These are phyloP conservation scores for Hipparchia sbordonii DNA, from an alignment of 2,888 invertebrate genomes.

Conservation along the genomic window DNA sequence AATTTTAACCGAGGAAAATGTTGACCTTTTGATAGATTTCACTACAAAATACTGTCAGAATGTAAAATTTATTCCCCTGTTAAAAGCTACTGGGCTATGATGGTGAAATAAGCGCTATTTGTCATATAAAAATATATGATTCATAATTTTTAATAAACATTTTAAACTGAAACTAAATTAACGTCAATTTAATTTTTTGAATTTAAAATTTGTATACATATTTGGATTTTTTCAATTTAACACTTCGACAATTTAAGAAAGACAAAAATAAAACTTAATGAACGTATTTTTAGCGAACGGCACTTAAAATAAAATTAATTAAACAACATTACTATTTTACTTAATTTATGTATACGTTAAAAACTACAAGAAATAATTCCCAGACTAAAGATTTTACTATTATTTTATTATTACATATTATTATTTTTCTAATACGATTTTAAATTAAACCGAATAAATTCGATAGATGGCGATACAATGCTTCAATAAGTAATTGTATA, in stretches of 20 bases:
- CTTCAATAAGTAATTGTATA: too few species aligned
- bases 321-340: neutral
- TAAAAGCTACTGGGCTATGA: too few species aligned
- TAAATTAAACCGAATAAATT: conserved; percentile 4
- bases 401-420: neutral
- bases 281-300: conserved; percentile 7
- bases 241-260: neutral
- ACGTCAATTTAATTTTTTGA: neutral
- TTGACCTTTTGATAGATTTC: too few species aligned
- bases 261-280: neutral
- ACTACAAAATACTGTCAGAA: too few species aligned
- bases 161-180: too few species aligned
- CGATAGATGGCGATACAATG: conserved; percentile 30
- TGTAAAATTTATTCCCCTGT: too few species aligned
- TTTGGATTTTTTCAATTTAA: neutral
- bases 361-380: conserved; percentile 23
- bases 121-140: too few species aligned
- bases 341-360: neutral
- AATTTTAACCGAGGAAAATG: too few species aligned
- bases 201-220: neutral
- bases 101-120: too few species aligned
- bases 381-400: conserved; percentile 23
- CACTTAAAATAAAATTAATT: neutral
- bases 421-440: conserved; percentile 17
- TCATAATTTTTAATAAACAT: too few species aligned